Conservation (phyloP, 1,140 invertebrate species). For the Lysiphlebus fabarum region DNA sequence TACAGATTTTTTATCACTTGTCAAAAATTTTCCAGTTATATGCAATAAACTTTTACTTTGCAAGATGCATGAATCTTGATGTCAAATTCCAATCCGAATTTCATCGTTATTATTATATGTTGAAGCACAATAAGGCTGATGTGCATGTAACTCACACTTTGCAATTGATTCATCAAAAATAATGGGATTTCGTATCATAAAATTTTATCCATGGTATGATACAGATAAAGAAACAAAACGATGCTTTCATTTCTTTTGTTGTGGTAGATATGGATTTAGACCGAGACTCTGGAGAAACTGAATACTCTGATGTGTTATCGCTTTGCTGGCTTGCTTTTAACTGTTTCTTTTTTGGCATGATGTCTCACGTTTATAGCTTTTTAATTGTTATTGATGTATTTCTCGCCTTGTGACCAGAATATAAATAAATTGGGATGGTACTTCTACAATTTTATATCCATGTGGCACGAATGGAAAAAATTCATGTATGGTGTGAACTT, state of each 20-base stretch:
- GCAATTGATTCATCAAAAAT: slow-evolving; percentile 35
- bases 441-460: too few species aligned
- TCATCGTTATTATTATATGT: slow-evolving; percentile 6
- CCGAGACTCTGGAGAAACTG: not conserved
- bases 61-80: slow-evolving; percentile 44
- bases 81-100: slow-evolving; percentile 20
- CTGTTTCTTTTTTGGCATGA: not conserved
- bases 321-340: not conserved
- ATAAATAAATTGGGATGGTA: too few species aligned
- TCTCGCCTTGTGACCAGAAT: too few species aligned
- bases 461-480: too few species aligned
- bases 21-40: slow-evolving; percentile 34
- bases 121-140: not conserved
- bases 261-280: not conserved
- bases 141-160: slow-evolving; percentile 38
- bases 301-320: not conserved
- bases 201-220: slow-evolving; percentile 20
- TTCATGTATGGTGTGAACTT: too few species aligned
- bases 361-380: too few species aligned
- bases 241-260: not conserved
- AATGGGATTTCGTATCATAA: slow-evolving; percentile 26
- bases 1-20: slow-evolving; percentile 23
- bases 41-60: slow-evolving; percentile 38
- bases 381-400: too few species aligned
- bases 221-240: not conserved